Conservation (phyloP, 1,140 invertebrate genomes). For the Pemphigus obesinymphae region DNA sequence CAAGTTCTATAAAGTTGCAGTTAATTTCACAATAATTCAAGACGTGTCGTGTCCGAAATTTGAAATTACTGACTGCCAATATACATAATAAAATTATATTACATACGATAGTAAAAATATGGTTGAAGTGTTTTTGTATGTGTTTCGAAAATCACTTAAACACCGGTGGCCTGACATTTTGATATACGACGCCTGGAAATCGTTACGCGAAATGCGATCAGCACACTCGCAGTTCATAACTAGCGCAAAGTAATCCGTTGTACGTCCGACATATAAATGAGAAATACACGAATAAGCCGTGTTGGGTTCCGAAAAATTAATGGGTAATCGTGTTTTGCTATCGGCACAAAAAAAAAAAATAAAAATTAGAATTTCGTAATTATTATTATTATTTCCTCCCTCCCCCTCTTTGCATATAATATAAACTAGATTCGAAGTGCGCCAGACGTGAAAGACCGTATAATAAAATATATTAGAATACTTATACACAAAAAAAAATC, state of each 20-base stretch:
- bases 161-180: background rate
- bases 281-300: background rate
- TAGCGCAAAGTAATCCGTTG: background rate
- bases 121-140: background rate
- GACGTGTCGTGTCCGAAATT: too few relatives aligned
- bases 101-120: too few relatives aligned
- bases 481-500: too few relatives aligned
- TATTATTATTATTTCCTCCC: background rate
- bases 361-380: background rate
- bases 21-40: too few relatives aligned
- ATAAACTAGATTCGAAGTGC: too few relatives aligned
- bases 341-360: background rate
- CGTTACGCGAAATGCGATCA: constrained; percentile 10
- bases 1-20: too few relatives aligned
- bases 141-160: background rate
- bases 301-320: constrained; percentile 1
- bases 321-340: background rate
- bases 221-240: too few relatives aligned
- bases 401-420: too few relatives aligned
- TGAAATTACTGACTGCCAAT: too few relatives aligned
- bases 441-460: too few relatives aligned
- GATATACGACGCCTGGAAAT: background rate
- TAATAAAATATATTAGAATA: too few relatives aligned
- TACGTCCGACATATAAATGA: background rate
- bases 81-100: too few relatives aligned